These are phyloP conservation scores for Aurelia sp. DNA, from an alignment of 30 jellyfish, hydroid and myxozoan genomes.

Conservation along the genomic window DNA sequence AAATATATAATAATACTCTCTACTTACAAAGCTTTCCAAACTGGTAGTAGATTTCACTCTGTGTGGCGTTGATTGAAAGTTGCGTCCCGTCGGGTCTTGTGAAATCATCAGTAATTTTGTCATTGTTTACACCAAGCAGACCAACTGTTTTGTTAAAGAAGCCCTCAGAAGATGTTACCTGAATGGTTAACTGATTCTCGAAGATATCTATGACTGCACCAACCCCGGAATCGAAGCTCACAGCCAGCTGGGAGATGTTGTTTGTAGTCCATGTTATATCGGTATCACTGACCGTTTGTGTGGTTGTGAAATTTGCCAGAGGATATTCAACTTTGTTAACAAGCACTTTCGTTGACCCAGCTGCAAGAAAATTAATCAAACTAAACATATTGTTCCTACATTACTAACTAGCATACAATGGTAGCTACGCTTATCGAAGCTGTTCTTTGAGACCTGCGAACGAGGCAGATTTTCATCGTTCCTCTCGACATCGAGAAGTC, in stretches of 20 bases:
- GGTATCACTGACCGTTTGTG: slow-evolving; percentile 59
- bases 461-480: too few relatives aligned
- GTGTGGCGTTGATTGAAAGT: slow-evolving; percentile 63
- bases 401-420: too few relatives aligned
- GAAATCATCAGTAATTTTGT: slow-evolving; percentile 60
- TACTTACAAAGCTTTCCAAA: slow-evolving; percentile 78
- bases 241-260: slow-evolving; percentile 34
- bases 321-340: slow-evolving; percentile 44
- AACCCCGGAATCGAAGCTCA: slow-evolving; percentile 47
- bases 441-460: too few relatives aligned
- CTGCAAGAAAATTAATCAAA: background rate
- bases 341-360: slow-evolving; percentile 40
- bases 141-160: slow-evolving; percentile 52
- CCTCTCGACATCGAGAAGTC: too few relatives aligned
- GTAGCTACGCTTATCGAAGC: too few relatives aligned
- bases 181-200: slow-evolving; percentile 40
- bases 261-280: slow-evolving; percentile 44
- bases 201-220: slow-evolving; percentile 42
- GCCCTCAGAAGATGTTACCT: slow-evolving; percentile 4
- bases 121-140: slow-evolving; percentile 63
- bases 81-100: slow-evolving; percentile 69
- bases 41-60: slow-evolving; percentile 59
- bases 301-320: slow-evolving; percentile 22
- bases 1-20: too few relatives aligned
- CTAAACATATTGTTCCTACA: too few relatives aligned